Evolutionary conservation across 2,888 invertebrate species (phyloP), one percentile per base, ranked within the genome.

Genomic region (Diaprepes abbreviatus): DNA sequence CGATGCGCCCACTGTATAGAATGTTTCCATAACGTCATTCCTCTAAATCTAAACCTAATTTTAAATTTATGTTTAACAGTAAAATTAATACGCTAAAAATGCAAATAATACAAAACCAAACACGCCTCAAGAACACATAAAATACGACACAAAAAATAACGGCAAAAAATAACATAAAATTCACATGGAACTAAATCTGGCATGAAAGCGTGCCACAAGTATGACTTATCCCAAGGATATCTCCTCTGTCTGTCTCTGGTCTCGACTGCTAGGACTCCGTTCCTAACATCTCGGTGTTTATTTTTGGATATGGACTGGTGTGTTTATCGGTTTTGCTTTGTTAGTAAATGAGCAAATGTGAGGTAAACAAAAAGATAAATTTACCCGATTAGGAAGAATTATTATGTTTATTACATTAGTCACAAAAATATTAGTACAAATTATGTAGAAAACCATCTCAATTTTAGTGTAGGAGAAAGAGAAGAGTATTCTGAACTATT

Each of bases 131-230:
- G 45, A 60, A 60, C 19, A 19, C 60, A 38, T 62, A 52, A 50
- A 19, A 62, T 10, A 35, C 10, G 5, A 17, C 21, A 35, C 28
- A 16, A 17, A 36, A 43, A 40, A 57, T 4, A n/a, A 36, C 19
- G 19, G 5, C n/a, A 57, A 38, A 57, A 57, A 24, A 24, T 24
- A 38, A 50, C 59, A 48, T 63, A 64, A 64, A 69, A 63, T 58
- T 50, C 58, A 36, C 57, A 43, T 58, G 45, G 64, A 57, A 63
- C 58, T 69, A 69, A 69, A 69, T 69, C 69, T 69, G 69, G 69
- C 64, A 52, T 58, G 40, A 58, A 69, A 69, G 64, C 69, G 69
- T 69, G 64, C 64, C 55, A 45, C 45, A 57, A 57, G 65, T 57
- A 62, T 62, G 62, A 62, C 55, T 62, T 62, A 55, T 68, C 55